Base-by-base conservation (phyloP, 2,888 invertebrate genomes). In the Eristalis arbustorum region DNA sequence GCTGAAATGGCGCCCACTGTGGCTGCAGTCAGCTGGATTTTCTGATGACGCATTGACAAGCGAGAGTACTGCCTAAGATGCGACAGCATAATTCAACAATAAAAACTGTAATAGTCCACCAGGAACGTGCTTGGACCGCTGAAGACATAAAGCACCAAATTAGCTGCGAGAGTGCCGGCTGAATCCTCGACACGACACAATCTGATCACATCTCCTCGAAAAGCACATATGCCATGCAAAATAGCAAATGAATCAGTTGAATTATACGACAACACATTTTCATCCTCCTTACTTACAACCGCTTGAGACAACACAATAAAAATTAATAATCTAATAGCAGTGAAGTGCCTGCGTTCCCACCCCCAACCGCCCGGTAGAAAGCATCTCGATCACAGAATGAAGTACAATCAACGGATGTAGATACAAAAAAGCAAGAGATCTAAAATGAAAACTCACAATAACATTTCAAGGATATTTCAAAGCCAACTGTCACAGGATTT, bases 381-480 rank as follows among this genome's bases (percentile, higher is more conserved):
- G 22, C 57, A 66, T 4, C n/a, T 22, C 23, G 37, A 22, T 31
- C 5, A 18, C 49, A 56, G 11, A 61, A 18, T 10, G 28, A 28
- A 14, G 23, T 10, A 23, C 14, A 61, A 61, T 13, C 49, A 18
- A 22, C 11, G 28, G 28, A 10, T n/a, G 28, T n/a, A 62, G 10
- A 62, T 31, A 49, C 5, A 62, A 14, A 6, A 28, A 62, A 10
- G 40, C 40, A 0, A 57, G 28, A 57, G 63, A 42, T 18, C 42
- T 28, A 3, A 74, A 61, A 72, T 73, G 28, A 69, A 64, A 74
- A 40, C 56, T 71, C 77, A 63, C 57, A 72, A 67, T 56, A 74
- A 74, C 57, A 49, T 59, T 66, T 80, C 63, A 74, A 63, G 68
- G 63, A 80, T 74, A 74, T 74, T 80, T 72, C 78, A 72, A 78